Evolutionary conservation across 2,888 invertebrate genomes (phyloP), one percentile per base, ranked within the genome.

Genomic region (Eupithecia exiguata): DNA sequence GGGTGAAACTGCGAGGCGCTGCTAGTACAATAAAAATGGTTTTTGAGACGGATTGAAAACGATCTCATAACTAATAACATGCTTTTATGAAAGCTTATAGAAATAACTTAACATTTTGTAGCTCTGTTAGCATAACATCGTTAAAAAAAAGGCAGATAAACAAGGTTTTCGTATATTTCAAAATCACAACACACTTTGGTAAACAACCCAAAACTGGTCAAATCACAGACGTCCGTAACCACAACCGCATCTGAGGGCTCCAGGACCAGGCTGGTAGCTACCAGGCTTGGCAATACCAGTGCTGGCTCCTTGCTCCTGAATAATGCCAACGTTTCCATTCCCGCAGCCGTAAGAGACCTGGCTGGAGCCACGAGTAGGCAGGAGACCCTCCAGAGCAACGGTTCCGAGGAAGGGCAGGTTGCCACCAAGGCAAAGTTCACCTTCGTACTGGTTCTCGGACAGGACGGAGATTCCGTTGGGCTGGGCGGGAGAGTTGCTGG

Each of bases 391-490:
- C 46, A 88, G 74, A 6, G 77, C 83, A 0, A 86, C 87, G n/a
- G 87, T 81, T 16, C 87, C 86, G 10, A 87, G 74, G 81, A 88
- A 86, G 10, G 87, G 88, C 40, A 88, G 73, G 70, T 87, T 82
- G 49, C 88, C 89, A n/a, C 78, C 77, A 5, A 86, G 83, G 4
- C 79, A 72, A 5, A 88, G 71, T 25, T 82, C 69, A 36, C 88
- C 88, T 76, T 86, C 87, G 71, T 86, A 84, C 0, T 76, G 79
- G 69, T 88, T 88, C 49, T 87, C 88, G 61, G 88, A 87, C 1
- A 81, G 74, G 40, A 88, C 81, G 7, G 83, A 81, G 25, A 89
- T 82, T 6, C 89, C 89, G 38, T 78, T 81, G 35, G 87, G 87
- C 1, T 84, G 72, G 62, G 82, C 74, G n/a, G 86, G 83, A 5